phyloP scores from a whole-genome alignment of 2,888 invertebrate species.

The Aspidapion aeneum region DNA sequence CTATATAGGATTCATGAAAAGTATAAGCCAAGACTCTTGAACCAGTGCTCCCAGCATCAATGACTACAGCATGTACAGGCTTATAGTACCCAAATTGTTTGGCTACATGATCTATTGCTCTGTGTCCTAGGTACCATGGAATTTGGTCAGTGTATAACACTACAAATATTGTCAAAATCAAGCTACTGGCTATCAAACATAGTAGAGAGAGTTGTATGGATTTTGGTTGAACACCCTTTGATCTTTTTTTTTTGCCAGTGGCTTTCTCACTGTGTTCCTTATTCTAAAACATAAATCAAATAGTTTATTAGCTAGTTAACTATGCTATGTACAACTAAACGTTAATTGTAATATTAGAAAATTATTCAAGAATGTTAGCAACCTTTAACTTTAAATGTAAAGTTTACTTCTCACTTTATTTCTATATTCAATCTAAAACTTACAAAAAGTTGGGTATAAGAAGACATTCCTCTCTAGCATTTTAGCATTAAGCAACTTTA shows the following conservation, averaged over 20 bases:
- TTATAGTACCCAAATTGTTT: constrained; percentile 68
- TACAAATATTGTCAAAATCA: constrained; percentile 46
- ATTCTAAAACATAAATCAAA: too few species aligned
- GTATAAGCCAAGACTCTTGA: constrained; percentile 80
- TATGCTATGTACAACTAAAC: too few species aligned
- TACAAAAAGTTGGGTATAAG: too few species aligned
- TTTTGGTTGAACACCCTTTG: constrained; percentile 33
- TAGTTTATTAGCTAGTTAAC: too few species aligned
- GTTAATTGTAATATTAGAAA: too few species aligned
- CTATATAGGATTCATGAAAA: constrained; percentile 70
- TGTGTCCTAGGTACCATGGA: constrained; percentile 49
- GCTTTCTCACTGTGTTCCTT: constrained; percentile 35
- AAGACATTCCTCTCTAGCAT: too few species aligned
- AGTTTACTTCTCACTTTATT: too few species aligned
- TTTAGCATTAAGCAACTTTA: too few species aligned
- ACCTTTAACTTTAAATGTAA: too few species aligned
- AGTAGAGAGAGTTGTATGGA: constrained; percentile 43
- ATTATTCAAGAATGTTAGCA: too few species aligned
- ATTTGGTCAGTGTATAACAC: constrained; percentile 57
- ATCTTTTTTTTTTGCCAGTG: constrained; percentile 36
- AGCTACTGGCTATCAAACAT: constrained; percentile 44
- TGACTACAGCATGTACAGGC: constrained; percentile 77
- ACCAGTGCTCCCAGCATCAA: constrained; percentile 94
- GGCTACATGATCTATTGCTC: constrained; percentile 68
- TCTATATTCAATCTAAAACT: too few species aligned